Evolutionary conservation across 2,888 invertebrate species (phyloP), one percentile per base, ranked within the genome.

Genomic region (Tipula helvola): DNA sequence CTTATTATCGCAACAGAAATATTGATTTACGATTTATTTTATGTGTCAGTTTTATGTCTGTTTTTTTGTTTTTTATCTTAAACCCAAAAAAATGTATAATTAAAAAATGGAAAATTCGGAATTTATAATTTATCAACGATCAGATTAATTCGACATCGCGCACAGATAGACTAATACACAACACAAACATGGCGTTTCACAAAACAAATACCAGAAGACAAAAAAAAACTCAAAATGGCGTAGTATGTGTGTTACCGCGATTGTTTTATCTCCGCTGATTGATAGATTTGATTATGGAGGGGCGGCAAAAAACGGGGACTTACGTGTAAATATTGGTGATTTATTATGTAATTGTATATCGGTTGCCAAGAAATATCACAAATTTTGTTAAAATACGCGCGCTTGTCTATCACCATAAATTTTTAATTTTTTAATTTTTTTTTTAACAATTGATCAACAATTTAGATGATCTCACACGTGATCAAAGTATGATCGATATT

Each of bases 401-500:
- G 28, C 8, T 7, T 28, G 28, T 4, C 7, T 71, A 71, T 28
- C 71, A 71, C 71, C 71, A 71, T 5, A 52, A 10, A 71, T 71
- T 71, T 71, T 52, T 44, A 44, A 44, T 44, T 44, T 12, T 28
- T 28, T 28, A 28, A n/a, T 52, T 52, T 52, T 16, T 18, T 71
- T 28, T 28, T 71, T 10, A 18, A 57, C 16, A 71, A 71, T 71
- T 71, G 71, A 71, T 71, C 71, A 71, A 71, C 71, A 71, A 71
- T 71, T 71, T 28, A 71, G 71, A 71, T 71, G 71, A 71, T 71
- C 71, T 71, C 71, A 71, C 71, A 71, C 71, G 71, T 71, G 71
- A 71, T 71, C 71, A 71, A 71, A 71, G 71, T 71, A 71, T 71
- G 71, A 71, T 71, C 71, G 71, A 71, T 71, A 71, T 71, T 71